Evolutionary conservation across 2,888 invertebrate genomes (phyloP).

Genomic region (Epistrophella euchroma): DNA sequence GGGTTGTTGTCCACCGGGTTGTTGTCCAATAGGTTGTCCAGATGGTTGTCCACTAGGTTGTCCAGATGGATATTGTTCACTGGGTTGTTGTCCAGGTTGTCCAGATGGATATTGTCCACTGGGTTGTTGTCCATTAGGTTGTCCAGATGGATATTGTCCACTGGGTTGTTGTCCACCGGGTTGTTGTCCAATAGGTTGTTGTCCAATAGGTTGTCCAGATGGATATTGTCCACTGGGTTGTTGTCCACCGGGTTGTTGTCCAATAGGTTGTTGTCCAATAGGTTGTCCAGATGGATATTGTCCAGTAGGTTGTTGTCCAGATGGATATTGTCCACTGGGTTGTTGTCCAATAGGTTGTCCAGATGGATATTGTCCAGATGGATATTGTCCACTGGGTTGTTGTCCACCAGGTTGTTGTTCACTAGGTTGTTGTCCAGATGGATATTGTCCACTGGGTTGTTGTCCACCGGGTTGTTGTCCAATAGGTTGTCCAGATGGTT

Average conservation of each 20-base stretch:
- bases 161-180: neutral
- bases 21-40: too few relatives aligned
- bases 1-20: too few relatives aligned
- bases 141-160: neutral
- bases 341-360: neutral
- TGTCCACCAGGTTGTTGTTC: neutral
- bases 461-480: neutral
- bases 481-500: neutral
- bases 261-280: neutral
- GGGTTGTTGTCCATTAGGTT: neutral
- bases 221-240: neutral
- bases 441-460: neutral
- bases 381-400: too few relatives aligned
- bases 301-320: conserved; percentile 9
- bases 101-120: neutral
- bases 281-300: neutral
- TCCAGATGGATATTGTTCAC: too few relatives aligned
- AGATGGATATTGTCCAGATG: too few relatives aligned
- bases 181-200: neutral
- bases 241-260: neutral
- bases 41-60: too few relatives aligned
- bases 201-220: neutral
- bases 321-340: neutral
- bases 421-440: neutral
- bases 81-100: neutral